A percentile compares a stretch with the other conserved stretches of the same genome.
phyloP scores from a whole-genome alignment of 2,888 invertebrate genomes.

The Chrysolina americana region DNA sequence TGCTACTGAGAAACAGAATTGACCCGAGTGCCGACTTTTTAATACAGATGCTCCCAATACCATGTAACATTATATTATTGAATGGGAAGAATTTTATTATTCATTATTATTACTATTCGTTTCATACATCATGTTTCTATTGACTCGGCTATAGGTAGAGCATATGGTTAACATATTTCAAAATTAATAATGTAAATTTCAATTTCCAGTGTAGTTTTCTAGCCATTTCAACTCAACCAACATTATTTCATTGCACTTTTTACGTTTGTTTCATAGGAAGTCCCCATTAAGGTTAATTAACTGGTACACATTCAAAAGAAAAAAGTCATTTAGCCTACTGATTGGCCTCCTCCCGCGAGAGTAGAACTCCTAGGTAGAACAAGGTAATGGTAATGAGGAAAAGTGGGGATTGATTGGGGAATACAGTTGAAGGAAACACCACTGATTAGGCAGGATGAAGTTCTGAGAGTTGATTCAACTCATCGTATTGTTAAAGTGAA shows the following conservation, averaged over 20 bases:
- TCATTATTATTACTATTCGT: too few relatives aligned
- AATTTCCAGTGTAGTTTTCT: not conserved
- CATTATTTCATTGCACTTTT: not conserved
- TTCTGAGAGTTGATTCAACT: not conserved
- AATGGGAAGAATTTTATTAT: too few relatives aligned
- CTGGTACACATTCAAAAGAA: not conserved
- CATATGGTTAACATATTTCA: too few relatives aligned
- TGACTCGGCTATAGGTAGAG: too few relatives aligned
- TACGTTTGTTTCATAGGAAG: not conserved
- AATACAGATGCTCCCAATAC: too few relatives aligned
- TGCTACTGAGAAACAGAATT: too few relatives aligned
- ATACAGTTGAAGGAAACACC: not conserved
- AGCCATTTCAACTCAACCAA: not conserved
- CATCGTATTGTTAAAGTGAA: not conserved
- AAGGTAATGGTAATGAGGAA: slow-evolving; percentile 10
- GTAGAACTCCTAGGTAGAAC: not conserved
- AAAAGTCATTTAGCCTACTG: not conserved
- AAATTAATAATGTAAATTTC: not conserved
- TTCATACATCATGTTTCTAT: too few relatives aligned
- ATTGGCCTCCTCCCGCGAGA: slow-evolving; percentile 2
- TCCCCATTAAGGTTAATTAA: not conserved
- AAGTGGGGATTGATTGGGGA: slow-evolving; percentile 5
- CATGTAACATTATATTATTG: too few relatives aligned
- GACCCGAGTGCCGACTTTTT: too few relatives aligned
- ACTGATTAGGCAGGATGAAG: not conserved